phyloP scores from a whole-genome alignment of 2,888 invertebrate genomes.

The Scelioninae gen. 1 region DNA sequence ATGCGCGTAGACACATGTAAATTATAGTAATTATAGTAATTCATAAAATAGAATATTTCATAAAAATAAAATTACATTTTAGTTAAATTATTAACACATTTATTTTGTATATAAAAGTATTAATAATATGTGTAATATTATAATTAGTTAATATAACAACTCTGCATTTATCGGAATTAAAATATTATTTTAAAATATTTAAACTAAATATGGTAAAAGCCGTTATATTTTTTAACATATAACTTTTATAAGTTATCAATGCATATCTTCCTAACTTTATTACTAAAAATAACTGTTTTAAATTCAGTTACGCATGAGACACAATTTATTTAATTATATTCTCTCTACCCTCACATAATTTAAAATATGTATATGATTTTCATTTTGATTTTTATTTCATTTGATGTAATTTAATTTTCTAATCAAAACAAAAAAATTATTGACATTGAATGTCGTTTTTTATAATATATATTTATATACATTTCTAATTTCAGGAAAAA shows the following conservation, averaged over 20 bases:
- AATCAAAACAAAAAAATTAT: no score
- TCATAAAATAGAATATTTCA: no score
- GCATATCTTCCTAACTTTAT: not conserved
- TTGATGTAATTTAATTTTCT: not conserved
- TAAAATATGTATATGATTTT: not conserved
- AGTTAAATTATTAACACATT: no score
- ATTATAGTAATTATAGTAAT: no score
- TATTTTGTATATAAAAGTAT: no score
- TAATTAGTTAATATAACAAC: no score
- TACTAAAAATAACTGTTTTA: conserved; percentile 4
- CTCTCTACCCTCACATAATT: not conserved
- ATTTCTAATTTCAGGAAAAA: no score
- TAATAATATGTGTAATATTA: no score
- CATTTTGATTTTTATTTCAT: not conserved
- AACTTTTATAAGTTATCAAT: conserved; percentile 2
- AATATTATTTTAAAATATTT: not conserved
- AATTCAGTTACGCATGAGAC: not conserved
- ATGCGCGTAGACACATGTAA: not conserved
- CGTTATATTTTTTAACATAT: not conserved
- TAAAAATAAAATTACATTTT: no score
- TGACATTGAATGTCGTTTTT: no score
- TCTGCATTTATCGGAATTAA: no score
- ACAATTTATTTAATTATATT: not conserved
- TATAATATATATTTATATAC: no score
- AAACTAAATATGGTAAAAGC: not conserved